A percentile compares a stretch with the other conserved stretches of the same genome.
These are phyloP conservation scores for Drosophila ficusphila DNA, from an alignment of 1,140 invertebrate genomes.

Conservation along the genomic window DNA sequence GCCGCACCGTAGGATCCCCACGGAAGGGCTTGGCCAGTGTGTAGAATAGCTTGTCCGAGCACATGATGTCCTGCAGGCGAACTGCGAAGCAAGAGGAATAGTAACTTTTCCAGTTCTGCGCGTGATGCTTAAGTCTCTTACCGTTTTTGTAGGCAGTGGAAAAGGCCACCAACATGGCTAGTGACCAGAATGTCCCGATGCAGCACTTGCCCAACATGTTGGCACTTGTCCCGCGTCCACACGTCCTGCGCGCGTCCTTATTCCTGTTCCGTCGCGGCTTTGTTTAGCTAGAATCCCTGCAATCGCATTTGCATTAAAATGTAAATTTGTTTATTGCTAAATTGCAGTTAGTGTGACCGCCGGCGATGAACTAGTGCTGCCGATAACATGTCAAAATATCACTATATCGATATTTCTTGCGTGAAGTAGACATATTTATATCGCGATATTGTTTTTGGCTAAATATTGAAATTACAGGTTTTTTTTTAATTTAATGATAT, in stretches of 20 bases:
- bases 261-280: constrained; percentile 10
- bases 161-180: constrained; percentile 22
- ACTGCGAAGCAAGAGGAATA: constrained; percentile 25
- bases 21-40: constrained; percentile 67
- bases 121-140: background rate
- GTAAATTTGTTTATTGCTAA: constrained; percentile 22
- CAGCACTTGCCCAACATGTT: constrained; percentile 24
- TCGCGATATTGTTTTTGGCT: too few relatives aligned
- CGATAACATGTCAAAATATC: too few relatives aligned
- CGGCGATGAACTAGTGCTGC: too few relatives aligned
- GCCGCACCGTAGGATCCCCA: constrained; percentile 64
- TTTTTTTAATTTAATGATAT: too few relatives aligned
- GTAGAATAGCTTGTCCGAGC: constrained; percentile 68
- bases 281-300: constrained; percentile 1
- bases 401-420: too few relatives aligned
- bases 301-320: constrained; percentile 7
- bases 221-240: constrained; percentile 6
- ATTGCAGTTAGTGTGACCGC: constrained; percentile 3
- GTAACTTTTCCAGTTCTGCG: background rate
- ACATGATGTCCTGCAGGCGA: constrained; percentile 71
- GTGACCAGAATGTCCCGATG: constrained; percentile 6
- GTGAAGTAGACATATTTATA: too few relatives aligned
- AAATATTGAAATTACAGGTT: too few relatives aligned
- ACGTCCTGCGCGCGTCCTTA: constrained; percentile 14
- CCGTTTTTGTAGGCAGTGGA: constrained; percentile 36